Evolutionary conservation across 2,888 invertebrate species (phyloP).

Genomic region (Dendrolimus pini): DNA sequence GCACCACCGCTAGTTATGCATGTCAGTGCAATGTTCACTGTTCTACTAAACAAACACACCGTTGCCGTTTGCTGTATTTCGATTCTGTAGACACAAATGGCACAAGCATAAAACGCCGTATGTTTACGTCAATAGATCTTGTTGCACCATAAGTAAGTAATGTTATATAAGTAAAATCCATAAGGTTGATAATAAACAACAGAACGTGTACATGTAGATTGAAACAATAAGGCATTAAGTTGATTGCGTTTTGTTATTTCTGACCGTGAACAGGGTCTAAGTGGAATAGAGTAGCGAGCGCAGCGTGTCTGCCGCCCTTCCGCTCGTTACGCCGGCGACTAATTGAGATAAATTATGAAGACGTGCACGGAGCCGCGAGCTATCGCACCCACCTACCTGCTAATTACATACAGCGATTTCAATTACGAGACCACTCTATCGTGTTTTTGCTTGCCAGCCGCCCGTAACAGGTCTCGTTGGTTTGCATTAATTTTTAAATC

Average conservation of each 20-base stretch:
- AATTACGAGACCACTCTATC: constrained; percentile 45
- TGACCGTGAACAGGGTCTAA: constrained; percentile 15
- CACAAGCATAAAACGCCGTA: not conserved
- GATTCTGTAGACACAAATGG: not conserved
- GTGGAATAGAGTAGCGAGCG: constrained; percentile 20
- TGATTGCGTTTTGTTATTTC: constrained; percentile 21
- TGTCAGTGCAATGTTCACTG: constrained; percentile 10
- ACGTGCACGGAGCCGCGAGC: constrained; percentile 59
- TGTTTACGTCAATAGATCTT: not conserved
- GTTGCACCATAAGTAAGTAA: no score
- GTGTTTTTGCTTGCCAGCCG: constrained; percentile 27
- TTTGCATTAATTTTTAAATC: no score
- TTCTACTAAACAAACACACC: not conserved
- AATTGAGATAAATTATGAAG: constrained; percentile 74
- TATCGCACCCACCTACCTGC: constrained; percentile 55
- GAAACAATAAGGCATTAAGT: not conserved
- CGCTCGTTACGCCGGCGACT: constrained; percentile 64
- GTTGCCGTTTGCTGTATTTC: not conserved
- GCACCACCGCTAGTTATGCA: constrained; percentile 16
- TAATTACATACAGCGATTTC: constrained; percentile 68
- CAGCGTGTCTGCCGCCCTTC: constrained; percentile 44
- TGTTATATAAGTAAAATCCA: not conserved
- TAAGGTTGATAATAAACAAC: not conserved
- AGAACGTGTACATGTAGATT: not conserved
- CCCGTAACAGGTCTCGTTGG: no score